Conservation (phyloP, 1,140 invertebrate genomes). For the Limonius californicus region DNA sequence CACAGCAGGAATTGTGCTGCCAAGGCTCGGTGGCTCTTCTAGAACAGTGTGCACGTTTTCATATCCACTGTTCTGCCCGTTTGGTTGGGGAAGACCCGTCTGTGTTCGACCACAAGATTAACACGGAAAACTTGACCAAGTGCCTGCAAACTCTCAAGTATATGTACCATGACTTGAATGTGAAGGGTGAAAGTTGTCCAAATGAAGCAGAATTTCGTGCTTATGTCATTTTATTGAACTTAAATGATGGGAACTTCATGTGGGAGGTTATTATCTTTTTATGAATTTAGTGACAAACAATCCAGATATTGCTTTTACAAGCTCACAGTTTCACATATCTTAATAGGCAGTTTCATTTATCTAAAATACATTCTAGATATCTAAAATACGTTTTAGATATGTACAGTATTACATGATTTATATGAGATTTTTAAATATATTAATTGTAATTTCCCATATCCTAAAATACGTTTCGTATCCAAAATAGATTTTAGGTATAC, state of each 20-base stretch:
- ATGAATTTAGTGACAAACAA: no score
- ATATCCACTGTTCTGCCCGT: conserved; percentile 87
- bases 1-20: conserved; percentile 89
- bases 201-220: conserved; percentile 90
- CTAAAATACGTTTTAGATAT: no score
- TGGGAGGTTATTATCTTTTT: conserved; percentile 62
- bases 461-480: no score
- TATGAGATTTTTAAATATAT: no score
- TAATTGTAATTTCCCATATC: no score
- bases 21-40: conserved; percentile 77
- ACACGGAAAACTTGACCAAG: conserved; percentile 95
- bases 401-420: no score
- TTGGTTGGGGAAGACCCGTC: conserved; percentile 82
- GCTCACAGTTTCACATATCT: no score
- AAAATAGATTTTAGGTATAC: no score
- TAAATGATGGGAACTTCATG: conserved; percentile 87
- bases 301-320: no score
- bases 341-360: no score
- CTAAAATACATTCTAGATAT: no score
- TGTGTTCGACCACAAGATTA: conserved; percentile 93
- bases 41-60: conserved; percentile 94
- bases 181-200: conserved; percentile 63
- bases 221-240: conserved; percentile 90
- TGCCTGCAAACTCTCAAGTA: conserved; percentile 93
- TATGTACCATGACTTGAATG: conserved; percentile 76